Evolutionary conservation across 2,888 invertebrate species (phyloP).

Genomic region (Drosophila anceps): DNA sequence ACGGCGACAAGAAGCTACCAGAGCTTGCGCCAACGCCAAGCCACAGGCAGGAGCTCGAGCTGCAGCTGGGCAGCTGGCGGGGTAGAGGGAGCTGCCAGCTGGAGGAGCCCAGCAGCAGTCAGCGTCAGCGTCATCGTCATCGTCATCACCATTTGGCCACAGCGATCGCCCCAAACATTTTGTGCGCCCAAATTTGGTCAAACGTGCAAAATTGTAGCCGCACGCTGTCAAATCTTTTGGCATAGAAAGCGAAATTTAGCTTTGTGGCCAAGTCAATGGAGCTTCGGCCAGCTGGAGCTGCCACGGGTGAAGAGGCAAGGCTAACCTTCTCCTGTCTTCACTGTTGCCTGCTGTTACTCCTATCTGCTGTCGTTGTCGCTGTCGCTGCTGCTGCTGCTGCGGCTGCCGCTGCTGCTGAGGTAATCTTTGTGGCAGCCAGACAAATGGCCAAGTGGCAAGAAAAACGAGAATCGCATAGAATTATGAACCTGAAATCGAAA

Average conservation of each 20-base stretch:
- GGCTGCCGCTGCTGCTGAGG: constrained; percentile 49
- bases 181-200: constrained; percentile 75
- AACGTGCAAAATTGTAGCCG: constrained; percentile 79
- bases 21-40: constrained; percentile 59
- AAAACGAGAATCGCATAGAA: constrained; percentile 34
- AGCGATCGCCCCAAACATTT: constrained; percentile 46
- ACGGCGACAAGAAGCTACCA: constrained; percentile 79
- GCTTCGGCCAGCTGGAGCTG: constrained; percentile 24
- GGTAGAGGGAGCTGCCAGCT: constrained; percentile 16
- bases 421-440: constrained; percentile 53
- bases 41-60: constrained; percentile 21
- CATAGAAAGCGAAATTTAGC: constrained; percentile 77
- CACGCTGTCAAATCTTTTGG: constrained; percentile 75
- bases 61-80: constrained; percentile 20
- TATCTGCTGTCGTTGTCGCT: neutral
- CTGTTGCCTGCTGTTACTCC: constrained; percentile 5
- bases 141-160: constrained; percentile 65
- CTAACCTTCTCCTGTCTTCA: constrained; percentile 5
- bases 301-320: neutral
- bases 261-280: constrained; percentile 18
- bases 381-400: constrained; percentile 28
- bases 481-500: constrained; percentile 35
- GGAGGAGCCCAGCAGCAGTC: constrained; percentile 39
- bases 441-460: constrained; percentile 11
- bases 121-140: constrained; percentile 48